Evolutionary conservation across 1,140 invertebrate genomes (phyloP), one percentile per base, ranked within the genome.

Genomic region (Solen grandis): DNA sequence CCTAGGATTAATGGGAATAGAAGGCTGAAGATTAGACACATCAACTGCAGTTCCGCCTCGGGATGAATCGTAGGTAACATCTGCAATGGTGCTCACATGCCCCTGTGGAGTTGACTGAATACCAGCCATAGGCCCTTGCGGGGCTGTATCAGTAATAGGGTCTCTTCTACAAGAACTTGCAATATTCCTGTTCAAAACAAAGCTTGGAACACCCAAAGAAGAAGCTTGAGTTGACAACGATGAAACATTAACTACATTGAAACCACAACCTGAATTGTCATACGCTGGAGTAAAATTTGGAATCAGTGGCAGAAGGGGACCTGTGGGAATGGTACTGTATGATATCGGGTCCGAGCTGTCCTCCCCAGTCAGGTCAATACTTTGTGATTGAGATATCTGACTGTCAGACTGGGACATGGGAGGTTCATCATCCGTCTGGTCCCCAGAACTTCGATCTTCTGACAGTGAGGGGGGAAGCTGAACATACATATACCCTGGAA

Each of bases 1-100:
- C 10, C 33, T 46, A 29, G 73, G 73, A 35, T 76, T 76, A n/a
- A 76, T 76, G 13, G 73, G 73, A 35, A 76, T 63, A 25, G 73
- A 76, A 16, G 57, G 36, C 33, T 1, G 27, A 54, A 54, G 59
- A 14, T 3, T 19, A 22, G 59, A 29, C 3, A 36, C 33, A 52
- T 76, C 73, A 10, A 27, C 38, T 19, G n/a, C 16, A 3, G 29
- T 29, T 1, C 62, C 70, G n/a, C 62, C 13, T 25, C 31, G 36
- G 16, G 16, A 22, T 14, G 27, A 13, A 14, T 5, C 33, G n/a
- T 63, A 5, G 14, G 38, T 25, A 36, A 19, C 36, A 31, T 27
- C 25, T 25, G 19, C 22, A 50, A n/a, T 33, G 25, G 2, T 54
- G 16, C 19, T 41, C 19, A 10, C 36, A n/a, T n/a, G n/a, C n/a